Percentiles rank a stretch among this genome's conserved stretches.
These are phyloP conservation scores for Taphrorychus bicolor DNA, from an alignment of 2,888 invertebrate species.

Conservation along the genomic window DNA sequence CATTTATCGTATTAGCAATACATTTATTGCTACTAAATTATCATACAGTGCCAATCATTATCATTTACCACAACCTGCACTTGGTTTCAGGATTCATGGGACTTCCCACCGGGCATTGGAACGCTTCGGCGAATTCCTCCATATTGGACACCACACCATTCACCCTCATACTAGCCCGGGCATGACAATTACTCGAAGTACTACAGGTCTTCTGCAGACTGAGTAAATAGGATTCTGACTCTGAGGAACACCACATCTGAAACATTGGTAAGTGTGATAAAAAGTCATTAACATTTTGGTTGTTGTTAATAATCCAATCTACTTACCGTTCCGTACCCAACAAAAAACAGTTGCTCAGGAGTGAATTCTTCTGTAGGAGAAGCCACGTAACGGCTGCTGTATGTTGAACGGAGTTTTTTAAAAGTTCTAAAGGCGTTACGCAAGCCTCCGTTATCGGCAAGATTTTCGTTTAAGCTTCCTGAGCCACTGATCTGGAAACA, in stretches of 20 bases:
- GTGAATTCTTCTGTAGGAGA: conserved; percentile 45
- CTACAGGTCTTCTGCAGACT: conserved; percentile 40
- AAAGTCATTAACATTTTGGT: not conserved
- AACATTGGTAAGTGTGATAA: not conserved
- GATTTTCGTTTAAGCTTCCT: conserved; percentile 61
- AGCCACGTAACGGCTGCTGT: not conserved
- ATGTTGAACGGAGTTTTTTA: conserved; percentile 38
- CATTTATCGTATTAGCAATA: no score
- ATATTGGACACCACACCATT: conserved; percentile 58
- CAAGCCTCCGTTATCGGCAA: conserved; percentile 60
- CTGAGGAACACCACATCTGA: conserved; percentile 57
- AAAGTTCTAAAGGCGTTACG: conserved; percentile 55
- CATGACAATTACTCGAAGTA: conserved; percentile 42
- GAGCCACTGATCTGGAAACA: conserved; percentile 60
- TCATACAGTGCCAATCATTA: no score
- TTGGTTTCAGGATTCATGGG: conserved; percentile 56
- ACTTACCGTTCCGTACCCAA: conserved; percentile 57
- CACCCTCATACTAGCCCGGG: conserved; percentile 53
- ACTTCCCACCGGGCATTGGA: conserved; percentile 54
- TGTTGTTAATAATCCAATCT: not conserved
- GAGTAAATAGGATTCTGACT: conserved; percentile 49
- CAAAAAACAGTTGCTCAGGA: conserved; percentile 57
- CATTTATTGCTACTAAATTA: not conserved
- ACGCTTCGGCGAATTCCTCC: conserved; percentile 56
- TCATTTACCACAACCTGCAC: conserved; percentile 55